Evolutionary conservation across 2,888 invertebrate species (phyloP).

Genomic region (Netelia inedita): DNA sequence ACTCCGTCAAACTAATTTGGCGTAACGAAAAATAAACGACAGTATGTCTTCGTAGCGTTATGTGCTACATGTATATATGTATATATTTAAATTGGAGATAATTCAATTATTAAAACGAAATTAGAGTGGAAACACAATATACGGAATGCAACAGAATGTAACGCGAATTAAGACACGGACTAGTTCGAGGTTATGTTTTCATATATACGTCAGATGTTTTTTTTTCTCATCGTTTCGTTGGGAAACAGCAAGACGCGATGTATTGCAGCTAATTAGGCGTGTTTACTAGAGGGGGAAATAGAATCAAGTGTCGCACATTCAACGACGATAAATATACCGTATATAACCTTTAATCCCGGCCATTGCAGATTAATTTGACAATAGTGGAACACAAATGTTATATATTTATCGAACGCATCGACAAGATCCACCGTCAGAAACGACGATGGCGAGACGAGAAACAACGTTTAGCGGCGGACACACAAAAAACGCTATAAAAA

Average conservation of each 20-base stretch:
- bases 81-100: slow-evolving; percentile 7
- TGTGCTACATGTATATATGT: neutral
- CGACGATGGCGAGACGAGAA: slow-evolving; percentile 28
- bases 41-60: neutral
- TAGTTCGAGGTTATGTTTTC: slow-evolving; percentile 61
- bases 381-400: slow-evolving; percentile 60
- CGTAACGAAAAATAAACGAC: slow-evolving; percentile 25
- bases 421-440: slow-evolving; percentile 54
- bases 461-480: slow-evolving; percentile 10
- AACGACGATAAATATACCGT: slow-evolving; percentile 70
- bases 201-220: slow-evolving; percentile 48
- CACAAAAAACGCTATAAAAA: slow-evolving; percentile 28
- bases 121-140: slow-evolving; percentile 18
- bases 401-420: slow-evolving; percentile 70
- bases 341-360: slow-evolving; percentile 84
- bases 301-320: slow-evolving; percentile 41
- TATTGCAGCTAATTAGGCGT: neutral
- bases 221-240: slow-evolving; percentile 16
- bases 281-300: slow-evolving; percentile 4
- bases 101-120: slow-evolving; percentile 48
- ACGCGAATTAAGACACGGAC: slow-evolving; percentile 6
- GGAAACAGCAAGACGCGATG: slow-evolving; percentile 13
- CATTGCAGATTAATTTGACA: slow-evolving; percentile 80
- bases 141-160: neutral
- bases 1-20: slow-evolving; percentile 18